phyloP scores from a whole-genome alignment of 1,140 invertebrate species.

The Drosophila gunungcola region DNA sequence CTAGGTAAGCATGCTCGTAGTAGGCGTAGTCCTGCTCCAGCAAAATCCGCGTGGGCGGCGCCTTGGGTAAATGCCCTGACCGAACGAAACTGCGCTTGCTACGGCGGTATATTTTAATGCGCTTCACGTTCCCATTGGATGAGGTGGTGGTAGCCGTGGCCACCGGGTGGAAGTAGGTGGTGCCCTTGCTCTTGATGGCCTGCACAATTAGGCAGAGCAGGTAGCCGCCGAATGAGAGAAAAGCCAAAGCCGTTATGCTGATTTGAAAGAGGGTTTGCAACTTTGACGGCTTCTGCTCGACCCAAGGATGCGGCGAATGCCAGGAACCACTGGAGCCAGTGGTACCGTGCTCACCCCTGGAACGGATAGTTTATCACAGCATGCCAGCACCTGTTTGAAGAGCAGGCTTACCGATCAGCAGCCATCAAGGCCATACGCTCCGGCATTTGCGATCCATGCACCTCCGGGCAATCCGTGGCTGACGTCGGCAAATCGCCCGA shows the following conservation, averaged over 20 bases:
- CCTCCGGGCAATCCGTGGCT: background rate
- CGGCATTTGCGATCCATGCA: slow-evolving; percentile 6
- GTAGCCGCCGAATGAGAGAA: slow-evolving; percentile 92
- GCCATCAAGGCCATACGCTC: slow-evolving; percentile 69
- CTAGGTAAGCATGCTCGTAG: slow-evolving; percentile 69
- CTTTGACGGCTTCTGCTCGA: slow-evolving; percentile 86
- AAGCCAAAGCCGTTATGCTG: slow-evolving; percentile 90
- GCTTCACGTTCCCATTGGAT: slow-evolving; percentile 61
- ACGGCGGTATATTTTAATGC: slow-evolving; percentile 77
- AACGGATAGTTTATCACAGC: background rate
- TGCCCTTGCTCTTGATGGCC: slow-evolving; percentile 87
- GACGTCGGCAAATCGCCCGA: no score
- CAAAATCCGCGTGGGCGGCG: background rate
- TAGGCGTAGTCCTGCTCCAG: slow-evolving; percentile 51
- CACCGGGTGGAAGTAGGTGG: slow-evolving; percentile 80
- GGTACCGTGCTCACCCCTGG: slow-evolving; percentile 28
- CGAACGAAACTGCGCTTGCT: slow-evolving; percentile 33
- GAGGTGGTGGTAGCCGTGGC: slow-evolving; percentile 73
- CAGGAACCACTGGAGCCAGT: slow-evolving; percentile 13
- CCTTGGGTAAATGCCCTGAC: no score
- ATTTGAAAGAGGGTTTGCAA: slow-evolving; percentile 89
- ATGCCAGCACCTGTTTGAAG: no score
- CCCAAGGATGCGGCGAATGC: slow-evolving; percentile 51
- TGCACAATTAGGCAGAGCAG: slow-evolving; percentile 90
- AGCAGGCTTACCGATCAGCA: slow-evolving; percentile 46